Evolutionary conservation across 2,888 invertebrate species (phyloP), one percentile per base, ranked within the genome.

Genomic region (Rhogogaster chlorosoma): DNA sequence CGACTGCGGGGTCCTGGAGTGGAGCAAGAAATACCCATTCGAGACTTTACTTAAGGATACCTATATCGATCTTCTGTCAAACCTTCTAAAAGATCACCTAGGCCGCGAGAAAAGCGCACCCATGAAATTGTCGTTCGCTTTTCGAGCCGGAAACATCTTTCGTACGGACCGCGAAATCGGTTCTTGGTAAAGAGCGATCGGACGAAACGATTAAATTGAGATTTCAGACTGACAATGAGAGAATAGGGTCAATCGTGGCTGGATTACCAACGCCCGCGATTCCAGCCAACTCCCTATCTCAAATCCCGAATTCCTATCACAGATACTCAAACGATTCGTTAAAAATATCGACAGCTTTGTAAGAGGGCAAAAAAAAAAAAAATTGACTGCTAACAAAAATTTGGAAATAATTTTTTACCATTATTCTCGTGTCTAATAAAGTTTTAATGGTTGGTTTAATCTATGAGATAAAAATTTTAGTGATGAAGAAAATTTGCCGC

Each of bases 201-300:
- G 80, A 15, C 57, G 80, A 61, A n/a, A n/a, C 57, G 57, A 80
- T 80, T 80, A 80, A 80, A 80, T 80, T 80, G 80, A 80, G 80
- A 80, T 80, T 80, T 80, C 38, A 61, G 22, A 80, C 38, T 80
- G 80, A 61, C 78, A 80, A 57, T 80, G 57, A 80, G 32, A 80
- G 61, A 80, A 80, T 61, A 80, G 80, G 80, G 80, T 80, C 80
- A 80, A 80, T 53, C 77, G 57, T 80, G 38, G 80, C 80, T 80
- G 80, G 53, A 49, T 77, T 77, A 77, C 77, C 49, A 29, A 80
- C 61, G 61, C 36, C 61, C 80, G n/a, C 36, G 15, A 12, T 38
- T 12, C 18, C n/a, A 80, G 57, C 57, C 22, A 36, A 12, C 36
- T 22, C 38, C 53, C 29, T 29, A 77, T 77, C 77, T 77, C 12